A percentile compares a stretch with the other conserved stretches of the same genome.
Evolutionary conservation across 2,113 vertebrate species (phyloP).

Genomic region (Myotis brandtii): DNA sequence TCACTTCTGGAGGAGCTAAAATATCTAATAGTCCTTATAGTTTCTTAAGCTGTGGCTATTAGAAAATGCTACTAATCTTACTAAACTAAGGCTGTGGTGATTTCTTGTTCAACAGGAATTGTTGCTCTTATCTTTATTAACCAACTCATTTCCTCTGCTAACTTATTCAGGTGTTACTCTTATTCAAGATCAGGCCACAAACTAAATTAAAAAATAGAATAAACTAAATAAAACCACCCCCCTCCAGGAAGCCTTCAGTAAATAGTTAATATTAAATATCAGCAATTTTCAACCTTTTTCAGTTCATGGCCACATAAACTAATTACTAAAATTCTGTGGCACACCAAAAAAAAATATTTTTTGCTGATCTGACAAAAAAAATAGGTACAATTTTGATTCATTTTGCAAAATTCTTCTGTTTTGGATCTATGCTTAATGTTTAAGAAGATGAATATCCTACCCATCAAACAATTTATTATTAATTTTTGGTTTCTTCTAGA

Average conservation of each 20-base stretch:
- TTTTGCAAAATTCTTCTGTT: background rate
- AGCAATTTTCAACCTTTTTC: background rate
- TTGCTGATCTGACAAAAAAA: background rate
- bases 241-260: background rate
- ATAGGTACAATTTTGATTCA: background rate
- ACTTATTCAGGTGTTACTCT: constrained; percentile 14
- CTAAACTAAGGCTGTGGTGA: background rate
- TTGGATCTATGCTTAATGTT: background rate
- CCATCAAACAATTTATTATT: background rate
- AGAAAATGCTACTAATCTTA: constrained; percentile 29
- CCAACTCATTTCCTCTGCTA: constrained; percentile 52
- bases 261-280: background rate
- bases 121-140: background rate
- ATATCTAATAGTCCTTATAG: background rate
- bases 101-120: background rate
- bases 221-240: background rate
- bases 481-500: constrained; percentile 3
- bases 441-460: background rate
- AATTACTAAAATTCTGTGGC: background rate
- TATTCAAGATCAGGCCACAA: constrained; percentile 28
- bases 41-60: background rate
- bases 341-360: background rate
- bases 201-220: constrained; percentile 5
- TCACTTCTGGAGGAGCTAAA: background rate
- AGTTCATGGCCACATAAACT: background rate